These are phyloP conservation scores for Centropyge bicolor DNA, from an alignment of 2,797 vertebrate genomes.

Conservation along the genomic window DNA sequence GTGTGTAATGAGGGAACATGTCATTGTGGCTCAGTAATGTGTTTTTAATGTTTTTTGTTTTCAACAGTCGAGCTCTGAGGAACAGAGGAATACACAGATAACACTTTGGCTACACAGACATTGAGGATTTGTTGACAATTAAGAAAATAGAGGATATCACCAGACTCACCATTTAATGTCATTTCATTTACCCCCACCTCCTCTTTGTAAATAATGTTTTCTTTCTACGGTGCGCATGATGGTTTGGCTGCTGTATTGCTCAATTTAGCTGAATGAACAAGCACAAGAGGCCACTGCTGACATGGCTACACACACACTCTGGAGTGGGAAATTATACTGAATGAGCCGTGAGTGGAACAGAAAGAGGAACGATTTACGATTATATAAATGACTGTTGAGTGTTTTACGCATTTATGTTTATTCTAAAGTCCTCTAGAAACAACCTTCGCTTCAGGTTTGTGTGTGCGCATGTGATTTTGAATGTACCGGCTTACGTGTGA, in stretches of 20 bases:
- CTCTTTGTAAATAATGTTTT: background rate
- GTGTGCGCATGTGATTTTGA: background rate
- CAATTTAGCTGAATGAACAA: slow-evolving; percentile 49
- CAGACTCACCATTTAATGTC: background rate
- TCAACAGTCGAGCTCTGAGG: background rate
- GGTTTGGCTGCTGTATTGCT: background rate
- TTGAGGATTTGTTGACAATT: background rate
- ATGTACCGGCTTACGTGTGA: background rate
- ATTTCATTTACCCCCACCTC: background rate
- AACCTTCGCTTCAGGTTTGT: slow-evolving; percentile 7
- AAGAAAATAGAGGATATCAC: background rate
- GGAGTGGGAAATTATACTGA: slow-evolving; percentile 34
- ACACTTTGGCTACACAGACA: background rate
- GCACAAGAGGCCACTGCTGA: slow-evolving; percentile 26
- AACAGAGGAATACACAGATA: background rate
- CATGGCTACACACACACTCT: slow-evolving; percentile 11
- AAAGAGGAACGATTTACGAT: slow-evolving; percentile 44
- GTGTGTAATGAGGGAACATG: background rate
- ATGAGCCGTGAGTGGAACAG: slow-evolving; percentile 16
- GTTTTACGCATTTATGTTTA: slow-evolving; percentile 32
- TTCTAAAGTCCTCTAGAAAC: slow-evolving; percentile 4
- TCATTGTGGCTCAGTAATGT: background rate
- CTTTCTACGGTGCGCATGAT: background rate
- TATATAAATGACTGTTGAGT: slow-evolving; percentile 22
- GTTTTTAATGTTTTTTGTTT: slow-evolving; percentile 1